A percentile compares a stretch with the other conserved stretches of the same genome.
These are phyloP conservation scores for Chelon labrosus DNA, from an alignment of 2,797 vertebrate species.

Conservation along the genomic window DNA sequence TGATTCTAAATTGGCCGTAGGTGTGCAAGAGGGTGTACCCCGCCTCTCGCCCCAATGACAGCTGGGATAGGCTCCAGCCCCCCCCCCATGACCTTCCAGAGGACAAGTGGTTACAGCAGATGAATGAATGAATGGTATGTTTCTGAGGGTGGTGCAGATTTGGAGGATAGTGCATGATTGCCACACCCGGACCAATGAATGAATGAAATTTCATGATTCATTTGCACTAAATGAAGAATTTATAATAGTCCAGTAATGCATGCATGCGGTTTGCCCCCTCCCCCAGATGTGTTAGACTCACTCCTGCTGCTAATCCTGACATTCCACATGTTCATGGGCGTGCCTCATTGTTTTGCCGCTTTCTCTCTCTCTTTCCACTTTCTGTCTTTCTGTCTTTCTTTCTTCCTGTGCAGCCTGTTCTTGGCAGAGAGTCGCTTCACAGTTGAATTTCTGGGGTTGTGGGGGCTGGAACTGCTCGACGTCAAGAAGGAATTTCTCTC, in stretches of 20 bases:
- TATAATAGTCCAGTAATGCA: no score
- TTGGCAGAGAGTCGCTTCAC: background rate
- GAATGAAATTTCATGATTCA: background rate
- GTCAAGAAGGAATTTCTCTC: slow-evolving; percentile 27
- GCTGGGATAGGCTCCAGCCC: no score
- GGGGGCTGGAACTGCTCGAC: slow-evolving; percentile 6
- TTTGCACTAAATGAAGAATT: background rate
- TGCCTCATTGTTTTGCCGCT: slow-evolving; percentile 14
- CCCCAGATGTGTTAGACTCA: background rate
- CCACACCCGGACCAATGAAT: no score
- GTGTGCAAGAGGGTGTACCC: no score
- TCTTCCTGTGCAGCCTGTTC: background rate
- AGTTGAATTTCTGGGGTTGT: background rate
- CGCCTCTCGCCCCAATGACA: no score
- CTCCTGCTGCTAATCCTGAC: background rate
- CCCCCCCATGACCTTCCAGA: no score
- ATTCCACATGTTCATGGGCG: background rate
- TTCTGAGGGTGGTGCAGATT: no score
- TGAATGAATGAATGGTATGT: no score
- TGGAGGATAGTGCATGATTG: no score
- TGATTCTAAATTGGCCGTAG: no score
- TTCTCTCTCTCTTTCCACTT: background rate
- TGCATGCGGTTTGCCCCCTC: no score
- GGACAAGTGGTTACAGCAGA: no score
- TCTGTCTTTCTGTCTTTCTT: background rate